Evolutionary conservation across 2,888 invertebrate species (phyloP).

Genomic region (Rambutsinella grinnellia): DNA sequence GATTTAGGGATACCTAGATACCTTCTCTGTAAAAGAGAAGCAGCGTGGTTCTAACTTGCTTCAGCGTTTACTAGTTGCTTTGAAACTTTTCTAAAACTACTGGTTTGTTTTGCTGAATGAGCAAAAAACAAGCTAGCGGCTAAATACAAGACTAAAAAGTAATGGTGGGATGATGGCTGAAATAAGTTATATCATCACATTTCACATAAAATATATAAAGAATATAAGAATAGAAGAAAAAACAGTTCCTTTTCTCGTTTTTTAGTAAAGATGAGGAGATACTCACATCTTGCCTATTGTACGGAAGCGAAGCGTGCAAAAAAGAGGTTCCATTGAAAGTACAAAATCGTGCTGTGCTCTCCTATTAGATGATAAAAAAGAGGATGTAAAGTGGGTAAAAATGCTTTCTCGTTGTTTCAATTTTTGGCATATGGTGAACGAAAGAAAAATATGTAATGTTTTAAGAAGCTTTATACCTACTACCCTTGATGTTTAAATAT

Average conservation of each 20-base stretch:
- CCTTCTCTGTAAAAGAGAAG: background rate
- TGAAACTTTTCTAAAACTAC: no score
- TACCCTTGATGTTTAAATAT: no score
- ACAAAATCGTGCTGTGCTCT: background rate
- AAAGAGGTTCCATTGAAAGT: background rate
- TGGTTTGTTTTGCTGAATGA: background rate
- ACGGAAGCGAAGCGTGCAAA: slow-evolving; percentile 36
- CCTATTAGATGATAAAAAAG: background rate
- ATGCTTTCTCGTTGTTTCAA: background rate
- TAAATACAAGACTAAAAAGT: background rate
- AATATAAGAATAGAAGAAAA: background rate
- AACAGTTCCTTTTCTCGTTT: background rate
- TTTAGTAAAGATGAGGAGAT: background rate
- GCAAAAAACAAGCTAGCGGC: background rate
- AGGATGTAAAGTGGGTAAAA: background rate
- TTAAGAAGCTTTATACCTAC: no score
- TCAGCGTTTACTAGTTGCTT: background rate
- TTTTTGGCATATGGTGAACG: background rate
- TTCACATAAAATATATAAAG: background rate
- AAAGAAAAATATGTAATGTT: background rate
- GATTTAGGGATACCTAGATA: background rate
- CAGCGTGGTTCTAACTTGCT: background rate
- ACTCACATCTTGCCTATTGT: background rate
- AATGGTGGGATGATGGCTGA: background rate
- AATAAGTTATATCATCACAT: background rate